Conservation (phyloP, 2,797 vertebrate genomes). For the Poliocrania exsul region DNA sequence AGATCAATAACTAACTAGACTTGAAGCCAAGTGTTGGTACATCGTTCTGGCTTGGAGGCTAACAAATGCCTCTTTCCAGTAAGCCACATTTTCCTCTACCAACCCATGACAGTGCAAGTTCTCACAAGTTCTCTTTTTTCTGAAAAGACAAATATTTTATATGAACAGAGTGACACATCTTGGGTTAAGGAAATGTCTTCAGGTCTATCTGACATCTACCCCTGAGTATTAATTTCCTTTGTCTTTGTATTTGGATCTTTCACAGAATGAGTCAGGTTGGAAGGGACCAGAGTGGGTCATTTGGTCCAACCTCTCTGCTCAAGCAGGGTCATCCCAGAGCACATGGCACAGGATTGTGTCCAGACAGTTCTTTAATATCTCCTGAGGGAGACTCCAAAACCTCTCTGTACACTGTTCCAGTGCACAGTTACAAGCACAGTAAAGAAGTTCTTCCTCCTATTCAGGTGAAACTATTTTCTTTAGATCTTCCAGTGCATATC, state of each 20-base stretch:
- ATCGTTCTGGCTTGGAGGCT: background rate
- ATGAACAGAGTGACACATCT: background rate
- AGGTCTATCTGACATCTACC: background rate
- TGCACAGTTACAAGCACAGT: background rate
- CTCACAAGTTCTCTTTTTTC: background rate
- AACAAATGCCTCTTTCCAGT: background rate
- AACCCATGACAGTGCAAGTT: background rate
- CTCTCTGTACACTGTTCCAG: background rate
- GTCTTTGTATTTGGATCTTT: background rate
- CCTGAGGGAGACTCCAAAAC: background rate
- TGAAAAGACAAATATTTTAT: background rate
- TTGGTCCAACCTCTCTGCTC: background rate
- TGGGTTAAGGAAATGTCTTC: background rate
- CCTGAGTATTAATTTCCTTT: background rate
- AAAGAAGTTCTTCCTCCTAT: background rate
- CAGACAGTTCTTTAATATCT: background rate
- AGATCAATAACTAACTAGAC: background rate
- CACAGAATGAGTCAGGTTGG: background rate
- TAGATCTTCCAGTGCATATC: background rate
- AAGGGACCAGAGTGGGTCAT: background rate
- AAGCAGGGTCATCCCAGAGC: background rate
- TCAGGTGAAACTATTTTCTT: background rate
- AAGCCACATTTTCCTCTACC: background rate
- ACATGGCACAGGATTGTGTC: background rate
- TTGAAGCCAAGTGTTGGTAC: background rate